Percentiles rank a stretch among this genome's conserved stretches.
Conservation (phyloP, 2,113 vertebrate genomes). For the Trematomus loennbergii region DNA sequence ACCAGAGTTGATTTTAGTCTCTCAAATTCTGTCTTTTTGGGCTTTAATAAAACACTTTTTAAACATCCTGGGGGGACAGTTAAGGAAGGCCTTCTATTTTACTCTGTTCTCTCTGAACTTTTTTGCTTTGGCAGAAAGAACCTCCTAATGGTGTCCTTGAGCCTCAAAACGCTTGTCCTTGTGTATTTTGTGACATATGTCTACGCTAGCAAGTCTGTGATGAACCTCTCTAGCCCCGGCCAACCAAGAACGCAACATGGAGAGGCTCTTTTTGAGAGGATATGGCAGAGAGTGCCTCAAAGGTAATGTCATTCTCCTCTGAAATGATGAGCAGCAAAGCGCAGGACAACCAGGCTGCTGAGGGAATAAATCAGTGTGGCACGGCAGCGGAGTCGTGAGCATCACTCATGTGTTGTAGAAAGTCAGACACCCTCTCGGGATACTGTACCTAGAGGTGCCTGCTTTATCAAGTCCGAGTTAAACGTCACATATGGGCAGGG, state of each 20-base stretch:
- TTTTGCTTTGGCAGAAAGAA: conserved; percentile 4
- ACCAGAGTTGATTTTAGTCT: not conserved
- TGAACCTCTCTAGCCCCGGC: conserved; percentile 45
- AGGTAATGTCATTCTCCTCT: conserved; percentile 54
- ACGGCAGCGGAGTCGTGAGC: not conserved
- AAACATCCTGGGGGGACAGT: not conserved
- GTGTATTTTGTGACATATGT: conserved; percentile 50
- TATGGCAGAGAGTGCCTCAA: conserved; percentile 49
- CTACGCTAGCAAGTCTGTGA: conserved; percentile 47
- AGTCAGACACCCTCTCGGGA: conserved; percentile 44
- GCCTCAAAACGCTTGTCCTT: conserved; percentile 24
- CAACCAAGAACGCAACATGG: conserved; percentile 32
- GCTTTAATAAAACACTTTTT: not conserved
- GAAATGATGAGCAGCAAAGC: conserved; percentile 60
- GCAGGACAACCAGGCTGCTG: conserved; percentile 22
- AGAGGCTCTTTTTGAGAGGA: conserved; percentile 34
- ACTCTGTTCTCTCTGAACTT: conserved; percentile 7
- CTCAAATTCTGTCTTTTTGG: not conserved
- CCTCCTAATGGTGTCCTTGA: conserved; percentile 46
- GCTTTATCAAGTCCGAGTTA: conserved; percentile 64
- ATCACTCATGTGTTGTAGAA: conserved; percentile 47
- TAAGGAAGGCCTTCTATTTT: conserved; percentile 3
- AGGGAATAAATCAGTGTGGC: conserved; percentile 23
- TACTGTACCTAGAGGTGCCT: conserved; percentile 46
- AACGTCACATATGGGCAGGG: conserved; percentile 52